Conservation (phyloP, 2,113 vertebrate genomes). For the Leptodactylus fuscus region DNA sequence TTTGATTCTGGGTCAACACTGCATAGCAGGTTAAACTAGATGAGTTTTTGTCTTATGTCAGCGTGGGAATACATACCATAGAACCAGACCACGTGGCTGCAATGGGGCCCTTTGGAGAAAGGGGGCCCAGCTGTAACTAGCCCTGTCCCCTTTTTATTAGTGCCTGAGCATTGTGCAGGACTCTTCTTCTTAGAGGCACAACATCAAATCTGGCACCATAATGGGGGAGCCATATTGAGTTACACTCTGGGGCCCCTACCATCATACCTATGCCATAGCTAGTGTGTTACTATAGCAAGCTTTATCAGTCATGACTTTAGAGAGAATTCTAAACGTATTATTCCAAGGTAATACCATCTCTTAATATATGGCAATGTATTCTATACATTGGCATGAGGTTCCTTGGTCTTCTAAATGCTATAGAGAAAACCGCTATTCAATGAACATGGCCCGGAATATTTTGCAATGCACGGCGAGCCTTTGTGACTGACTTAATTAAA, state of each 20-base stretch:
- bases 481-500: conserved; percentile 40
- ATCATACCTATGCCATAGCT: no score
- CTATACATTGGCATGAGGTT: neutral
- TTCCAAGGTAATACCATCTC: no score
- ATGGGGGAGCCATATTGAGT: no score
- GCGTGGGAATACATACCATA: neutral
- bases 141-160: neutral
- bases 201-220: neutral
- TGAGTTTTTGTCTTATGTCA: neutral
- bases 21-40: neutral
- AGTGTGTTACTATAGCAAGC: no score
- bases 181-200: no score
- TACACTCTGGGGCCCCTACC: no score
- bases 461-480: neutral
- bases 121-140: no score
- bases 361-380: neutral
- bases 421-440: neutral
- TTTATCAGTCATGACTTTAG: no score
- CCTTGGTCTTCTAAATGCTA: neutral
- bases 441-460: conserved; percentile 14
- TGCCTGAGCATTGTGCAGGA: no score
- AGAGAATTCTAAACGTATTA: no score
- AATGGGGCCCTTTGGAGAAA: neutral
- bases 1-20: neutral
- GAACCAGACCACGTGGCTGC: no score